Conservation (phyloP, 2,888 invertebrate species). For the Cheilosia vulpina region DNA sequence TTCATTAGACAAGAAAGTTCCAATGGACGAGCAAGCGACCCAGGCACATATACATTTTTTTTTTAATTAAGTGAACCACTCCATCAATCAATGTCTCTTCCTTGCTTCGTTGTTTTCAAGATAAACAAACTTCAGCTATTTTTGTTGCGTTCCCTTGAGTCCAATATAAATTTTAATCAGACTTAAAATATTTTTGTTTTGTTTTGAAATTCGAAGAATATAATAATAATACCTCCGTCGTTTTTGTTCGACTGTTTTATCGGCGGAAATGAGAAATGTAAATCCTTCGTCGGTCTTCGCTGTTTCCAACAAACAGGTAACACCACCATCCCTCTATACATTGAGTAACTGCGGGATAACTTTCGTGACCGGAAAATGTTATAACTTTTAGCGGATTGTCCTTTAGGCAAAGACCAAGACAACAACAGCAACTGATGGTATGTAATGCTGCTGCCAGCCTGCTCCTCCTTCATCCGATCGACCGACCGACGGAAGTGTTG, state of each 20-base stretch:
- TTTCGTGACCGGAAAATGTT: conserved; percentile 70
- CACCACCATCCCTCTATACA: neutral
- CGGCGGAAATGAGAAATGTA: conserved; percentile 59
- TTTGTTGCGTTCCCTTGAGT: conserved; percentile 30
- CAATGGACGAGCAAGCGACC: no score
- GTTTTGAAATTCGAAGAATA: conserved; percentile 5
- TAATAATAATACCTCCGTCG: conserved; percentile 51
- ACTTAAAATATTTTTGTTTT: conserved; percentile 48
- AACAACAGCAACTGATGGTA: neutral
- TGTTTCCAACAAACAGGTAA: conserved; percentile 1
- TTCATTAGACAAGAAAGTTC: no score
- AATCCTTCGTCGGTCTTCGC: conserved; percentile 25
- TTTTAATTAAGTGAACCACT: no score
- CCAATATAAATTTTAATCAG: conserved; percentile 54
- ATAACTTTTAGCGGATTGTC: conserved; percentile 53
- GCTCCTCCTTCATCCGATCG: neutral
- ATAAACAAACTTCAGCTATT: conserved; percentile 43
- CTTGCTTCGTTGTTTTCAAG: no score
- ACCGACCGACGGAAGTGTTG: conserved; percentile 57
- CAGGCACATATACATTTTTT: no score
- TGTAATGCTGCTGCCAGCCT: neutral
- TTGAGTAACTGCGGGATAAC: conserved; percentile 27
- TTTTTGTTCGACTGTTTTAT: conserved; percentile 43
- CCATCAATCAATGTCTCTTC: no score
- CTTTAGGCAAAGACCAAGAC: conserved; percentile 40